phyloP scores from a whole-genome alignment of 2,113 vertebrate genomes.

The Phyllostomus discolor region DNA sequence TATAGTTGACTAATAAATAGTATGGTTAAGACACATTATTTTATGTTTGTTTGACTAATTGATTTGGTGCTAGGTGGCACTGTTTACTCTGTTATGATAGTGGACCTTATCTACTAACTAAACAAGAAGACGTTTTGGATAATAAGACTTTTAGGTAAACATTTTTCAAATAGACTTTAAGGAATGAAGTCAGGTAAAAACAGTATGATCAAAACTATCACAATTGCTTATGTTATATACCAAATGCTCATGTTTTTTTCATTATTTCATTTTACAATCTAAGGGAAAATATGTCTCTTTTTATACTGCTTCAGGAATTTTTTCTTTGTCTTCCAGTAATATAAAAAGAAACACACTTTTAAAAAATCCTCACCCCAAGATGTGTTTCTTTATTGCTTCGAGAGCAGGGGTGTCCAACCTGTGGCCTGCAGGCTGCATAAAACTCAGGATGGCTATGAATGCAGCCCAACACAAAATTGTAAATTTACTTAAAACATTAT shows the following conservation, averaged over 20 bases:
- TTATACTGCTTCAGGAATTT: not conserved
- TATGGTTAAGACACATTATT: not conserved
- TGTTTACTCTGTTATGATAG: not conserved
- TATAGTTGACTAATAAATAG: not conserved
- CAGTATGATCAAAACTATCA: not conserved
- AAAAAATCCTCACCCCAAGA: no score
- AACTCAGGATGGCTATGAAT: no score
- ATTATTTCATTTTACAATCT: not conserved
- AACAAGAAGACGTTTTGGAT: not conserved
- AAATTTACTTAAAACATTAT: no score
- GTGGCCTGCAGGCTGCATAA: no score
- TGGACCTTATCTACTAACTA: not conserved
- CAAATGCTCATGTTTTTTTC: not conserved
- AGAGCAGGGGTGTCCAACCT: no score
- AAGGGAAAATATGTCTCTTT: not conserved
- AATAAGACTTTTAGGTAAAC: not conserved
- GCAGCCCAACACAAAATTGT: no score
- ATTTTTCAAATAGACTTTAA: not conserved
- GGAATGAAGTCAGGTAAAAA: not conserved
- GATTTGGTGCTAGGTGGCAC: not conserved
- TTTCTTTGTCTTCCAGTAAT: not conserved
- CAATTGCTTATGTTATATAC: not conserved
- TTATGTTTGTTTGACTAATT: not conserved
- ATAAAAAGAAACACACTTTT: not conserved
- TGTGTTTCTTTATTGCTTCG: no score